Base-by-base conservation (phyloP, 2,888 invertebrate genomes). In the Drosophila tanythrix region DNA sequence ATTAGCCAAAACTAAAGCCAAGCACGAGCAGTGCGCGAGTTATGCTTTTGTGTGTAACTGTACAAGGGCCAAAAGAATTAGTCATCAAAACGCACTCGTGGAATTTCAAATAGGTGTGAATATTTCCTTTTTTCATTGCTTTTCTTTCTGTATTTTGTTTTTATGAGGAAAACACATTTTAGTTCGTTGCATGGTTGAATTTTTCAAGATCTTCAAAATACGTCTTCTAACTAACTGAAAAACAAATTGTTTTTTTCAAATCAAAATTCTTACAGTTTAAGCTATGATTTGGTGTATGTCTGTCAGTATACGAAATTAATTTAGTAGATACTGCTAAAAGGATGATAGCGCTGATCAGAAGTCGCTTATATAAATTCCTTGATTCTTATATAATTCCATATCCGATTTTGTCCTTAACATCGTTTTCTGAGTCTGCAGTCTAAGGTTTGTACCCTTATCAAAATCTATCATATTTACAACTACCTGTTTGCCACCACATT, bases 1-100 rank as follows among this genome's bases (percentile, higher is more conserved):
- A 82, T 75, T 77, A 78, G 55, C 53, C 52, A 70, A 29, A 27
- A 13, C 13, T 46, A 46, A 7, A 13, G 43, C 3, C 43, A 43
- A 13, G 29, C 43, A 13, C 43, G 10, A 40, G 40, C 10, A 40
- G 10, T n/a, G 10, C 4, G 4, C n/a, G 40, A 40, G 40, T n/a
- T n/a, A 8, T n/a, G 10, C 1, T 10, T 8, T n/a, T 35, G 13
- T 35, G 1, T 35, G 35, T 35, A 35, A 13, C n/a, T 40, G 8
- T 40, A 10, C 40, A 40, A 10, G n/a, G 3, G 10, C 40, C 40
- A 40, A 40, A n/a, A 11, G 40, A n/a, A n/a, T 10, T 40, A 40
- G 4, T 43, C 40, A 11, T 11, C 40, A 21, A 43, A 43, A 43
- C 5, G 40, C n/a, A n/a, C 2, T 40, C 4, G 4, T 40, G 10